Evolutionary conservation across 2,888 invertebrate genomes (phyloP).

Genomic region (Belgica antarctica): DNA sequence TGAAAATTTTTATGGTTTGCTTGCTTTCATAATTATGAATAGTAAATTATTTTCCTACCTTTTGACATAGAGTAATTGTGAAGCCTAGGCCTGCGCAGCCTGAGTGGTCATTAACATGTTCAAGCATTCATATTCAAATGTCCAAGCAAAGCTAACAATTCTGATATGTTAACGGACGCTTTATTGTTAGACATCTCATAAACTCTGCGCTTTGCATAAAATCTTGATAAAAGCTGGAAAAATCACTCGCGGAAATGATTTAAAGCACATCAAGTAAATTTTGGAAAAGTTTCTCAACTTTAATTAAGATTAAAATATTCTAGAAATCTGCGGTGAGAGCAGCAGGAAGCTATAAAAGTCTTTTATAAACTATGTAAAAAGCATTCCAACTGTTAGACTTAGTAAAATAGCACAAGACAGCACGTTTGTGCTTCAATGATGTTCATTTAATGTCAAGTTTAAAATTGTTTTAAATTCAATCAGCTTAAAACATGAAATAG

Average conservation of each 20-base stretch:
- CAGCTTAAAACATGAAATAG: no score
- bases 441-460: no score
- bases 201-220: neutral
- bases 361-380: no score
- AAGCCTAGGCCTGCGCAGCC: neutral
- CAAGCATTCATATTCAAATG: conserved; percentile 33
- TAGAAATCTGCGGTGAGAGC: neutral
- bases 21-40: conserved; percentile 41
- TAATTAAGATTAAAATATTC: neutral
- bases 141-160: conserved; percentile 7
- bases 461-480: no score
- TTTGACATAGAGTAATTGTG: conserved; percentile 42
- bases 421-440: no score
- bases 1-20: conserved; percentile 43
- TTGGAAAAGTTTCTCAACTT: no score
- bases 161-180: conserved; percentile 17
- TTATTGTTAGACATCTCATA: neutral
- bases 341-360: conserved; percentile 11
- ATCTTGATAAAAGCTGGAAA: neutral
- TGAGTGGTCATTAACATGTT: conserved; percentile 37
- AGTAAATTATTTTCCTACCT: neutral
- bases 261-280: neutral
- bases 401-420: no score
- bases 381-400: no score
- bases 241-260: conserved; percentile 34